Evolutionary conservation across 2,113 vertebrate species (phyloP), one percentile per base, ranked within the genome.

Genomic region (Bubo blakistoni): DNA sequence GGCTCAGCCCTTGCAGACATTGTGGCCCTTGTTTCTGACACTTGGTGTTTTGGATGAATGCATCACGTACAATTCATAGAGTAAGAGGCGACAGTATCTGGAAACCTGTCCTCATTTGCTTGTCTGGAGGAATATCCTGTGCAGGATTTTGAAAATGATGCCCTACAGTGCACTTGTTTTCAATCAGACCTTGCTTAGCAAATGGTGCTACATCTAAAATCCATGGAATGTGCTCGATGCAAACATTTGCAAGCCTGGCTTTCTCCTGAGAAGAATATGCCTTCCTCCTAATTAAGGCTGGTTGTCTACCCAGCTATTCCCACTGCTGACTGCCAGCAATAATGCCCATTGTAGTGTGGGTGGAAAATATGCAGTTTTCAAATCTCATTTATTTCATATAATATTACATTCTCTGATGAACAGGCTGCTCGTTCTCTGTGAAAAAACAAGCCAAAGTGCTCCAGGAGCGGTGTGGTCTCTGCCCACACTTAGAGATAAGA

Each of bases 321-420:
- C 92, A 94, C 73, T 81, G 91, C 95, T 89, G 86, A 66, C 92
- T 95, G 81, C 81, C 81, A 82, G 94, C 94, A 92, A 81, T 93
- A 96, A 93, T 95, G 96, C 73, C 96, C 91, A 85, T 96, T 95
- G 92, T 96, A 96, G 87, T 91, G 94, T 96, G 92, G 95, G 95
- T 85, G 91, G 94, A 96, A 96, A 94, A 94, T 94, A 94, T 6
- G 86, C 86, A 92, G 81, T 94, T 95, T 94, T 97, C 91, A 94
- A 96, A 96, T 95, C 91, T 97, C 94, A 95, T 97, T 97, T 96
- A 91, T 97, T 95, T 88, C 62, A 65, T 92, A 83, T 80, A 95
- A 87, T 91, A 85, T 94, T 95, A 91, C 66, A 77, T 93, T 93
- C 65, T 95, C 71, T 93, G 62, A 94, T 94, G 96, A 95, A 93